Base-by-base conservation (phyloP, 1,140 invertebrate species). In the Zaprionus gabonicus region DNA sequence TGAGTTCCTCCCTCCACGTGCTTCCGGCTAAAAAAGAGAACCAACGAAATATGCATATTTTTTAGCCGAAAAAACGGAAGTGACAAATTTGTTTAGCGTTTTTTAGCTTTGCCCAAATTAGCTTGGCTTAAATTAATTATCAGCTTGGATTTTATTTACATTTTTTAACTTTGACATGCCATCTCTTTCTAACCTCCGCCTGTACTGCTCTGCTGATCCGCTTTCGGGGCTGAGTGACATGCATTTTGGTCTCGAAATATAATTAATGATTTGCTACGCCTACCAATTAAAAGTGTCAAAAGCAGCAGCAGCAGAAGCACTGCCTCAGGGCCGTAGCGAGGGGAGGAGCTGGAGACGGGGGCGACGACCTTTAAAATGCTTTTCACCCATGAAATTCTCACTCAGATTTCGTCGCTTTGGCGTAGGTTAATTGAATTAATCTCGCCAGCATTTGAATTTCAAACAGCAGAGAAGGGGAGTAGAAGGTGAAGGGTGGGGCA, bases 181-280 rank as follows among this genome's bases (percentile, higher is more conserved):
- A n/a, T 31, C 25, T 34, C 31, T 34, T 34, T 34, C 53, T 28
- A 27, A 27, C 17, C 1, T 13, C 13, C 20, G 41, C 38, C 25
- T 5, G 4, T 15, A 17, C 36, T 44, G 5, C 46, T 13, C 41
- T 49, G 12, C 23, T 1, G 10, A 44, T 7, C 41, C 58, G 27
- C 49, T 31, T 12, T 25, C 41, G 6, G 17, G 49, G 46, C 38
- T 58, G 64, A 75, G 80, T 87, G 83, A 87, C 77, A 78, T 81
- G 84, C 75, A 83, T 66, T 84, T 88, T 72, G 68, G 71, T 64
- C 76, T 75, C 68, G 51, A 76, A 81, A 87, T 75, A 88, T 87
- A 88, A 87, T 88, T 88, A 88, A 87, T 87, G 84, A 88, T 88
- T 81, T 83, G 78, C 80, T 74, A 77, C 71, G 84, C 84, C 84